Evolutionary conservation across 1,140 invertebrate genomes (phyloP), one percentile per base, ranked within the genome.

Genomic region (Onthophagus taurus): DNA sequence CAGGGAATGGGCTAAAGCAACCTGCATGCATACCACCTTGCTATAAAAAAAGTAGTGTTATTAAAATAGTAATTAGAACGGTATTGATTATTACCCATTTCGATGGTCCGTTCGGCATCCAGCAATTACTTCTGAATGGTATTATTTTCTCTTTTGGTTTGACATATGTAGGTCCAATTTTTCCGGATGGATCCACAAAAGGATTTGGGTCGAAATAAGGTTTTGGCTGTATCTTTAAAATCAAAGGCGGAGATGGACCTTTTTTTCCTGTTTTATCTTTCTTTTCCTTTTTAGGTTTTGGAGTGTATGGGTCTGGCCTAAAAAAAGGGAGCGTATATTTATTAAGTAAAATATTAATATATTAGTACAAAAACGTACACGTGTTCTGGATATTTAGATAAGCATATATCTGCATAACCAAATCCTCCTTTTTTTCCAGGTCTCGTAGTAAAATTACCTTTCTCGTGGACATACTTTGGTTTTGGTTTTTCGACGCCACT

Each of bases 331-430:
- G 13, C 20, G 18, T 37, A n/a, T n/a, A n/a, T n/a, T n/a, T 33
- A 14, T 8, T 14, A 33, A 6, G 9, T 33, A 33, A 8, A 14
- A 33, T n/a, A 26, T 7, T 26, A 26, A 6, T 7, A 26, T 34
- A 34, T 11, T 6, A 34, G 31, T 34, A 7, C 31, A 34, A 11
- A 34, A 34, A 45, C 35, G 44, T 53, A 63, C 61, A 48, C 47
- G 35, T 64, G 55, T 35, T 45, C 41, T 3, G 63, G 63, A 52
- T 63, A 65, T 39, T 55, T 57, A 44, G 49, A 52, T 3, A 65
- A 9, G 24, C 54, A 53, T 17, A 61, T 63, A 50, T 65, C 47
- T 4, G 48, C 55, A 51, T 64, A 66, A 14, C 62, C 64, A 29
- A 50, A 53, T 23, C 62, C 64, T 1, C 64, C 62, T 42, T 59